A percentile compares a stretch with the other conserved stretches of the same genome.
Evolutionary conservation across 2,888 invertebrate genomes (phyloP).

Genomic region (Gerosis bhagava): DNA sequence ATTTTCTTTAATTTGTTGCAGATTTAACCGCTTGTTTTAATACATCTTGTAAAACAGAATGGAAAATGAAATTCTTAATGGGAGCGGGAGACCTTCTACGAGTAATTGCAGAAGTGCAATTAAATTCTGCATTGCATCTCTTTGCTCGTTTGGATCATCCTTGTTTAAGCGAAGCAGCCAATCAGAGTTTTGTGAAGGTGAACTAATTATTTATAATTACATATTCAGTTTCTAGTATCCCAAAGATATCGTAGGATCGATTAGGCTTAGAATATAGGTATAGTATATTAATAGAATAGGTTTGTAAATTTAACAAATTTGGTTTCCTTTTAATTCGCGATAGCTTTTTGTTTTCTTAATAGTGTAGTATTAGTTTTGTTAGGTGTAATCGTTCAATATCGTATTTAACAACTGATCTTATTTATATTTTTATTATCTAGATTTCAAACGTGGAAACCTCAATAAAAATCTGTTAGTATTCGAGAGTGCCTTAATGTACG

Average conservation of each 20-base stretch:
- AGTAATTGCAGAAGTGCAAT: slow-evolving; percentile 25
- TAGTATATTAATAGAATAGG: too few species aligned
- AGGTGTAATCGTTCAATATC: too few species aligned
- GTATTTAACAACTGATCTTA: too few species aligned
- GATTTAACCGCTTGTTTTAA: slow-evolving; percentile 20
- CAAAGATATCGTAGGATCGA: slow-evolving; percentile 61
- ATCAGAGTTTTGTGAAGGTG: slow-evolving; percentile 10
- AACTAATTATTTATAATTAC: slow-evolving; percentile 3
- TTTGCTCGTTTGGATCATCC: slow-evolving; percentile 15
- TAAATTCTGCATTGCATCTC: slow-evolving; percentile 20
- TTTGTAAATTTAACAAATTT: too few species aligned
- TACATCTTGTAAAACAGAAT: slow-evolving; percentile 24
- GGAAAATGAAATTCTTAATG: slow-evolving; percentile 25
- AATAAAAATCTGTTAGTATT: not conserved
- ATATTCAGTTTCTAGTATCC: slow-evolving; percentile 43
- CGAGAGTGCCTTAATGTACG: slow-evolving; percentile 75
- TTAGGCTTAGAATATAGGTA: too few species aligned
- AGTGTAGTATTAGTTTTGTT: slow-evolving; percentile 36
- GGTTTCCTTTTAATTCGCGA: not conserved
- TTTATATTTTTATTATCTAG: too few species aligned
- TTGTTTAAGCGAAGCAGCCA: slow-evolving; percentile 12
- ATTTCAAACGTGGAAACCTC: not conserved
- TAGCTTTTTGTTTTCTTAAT: slow-evolving; percentile 6
- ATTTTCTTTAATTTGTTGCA: slow-evolving; percentile 37
- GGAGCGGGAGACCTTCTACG: slow-evolving; percentile 10